These are phyloP conservation scores for Lepidostoma basale DNA, from an alignment of 1,140 invertebrate species.

Conservation along the genomic window DNA sequence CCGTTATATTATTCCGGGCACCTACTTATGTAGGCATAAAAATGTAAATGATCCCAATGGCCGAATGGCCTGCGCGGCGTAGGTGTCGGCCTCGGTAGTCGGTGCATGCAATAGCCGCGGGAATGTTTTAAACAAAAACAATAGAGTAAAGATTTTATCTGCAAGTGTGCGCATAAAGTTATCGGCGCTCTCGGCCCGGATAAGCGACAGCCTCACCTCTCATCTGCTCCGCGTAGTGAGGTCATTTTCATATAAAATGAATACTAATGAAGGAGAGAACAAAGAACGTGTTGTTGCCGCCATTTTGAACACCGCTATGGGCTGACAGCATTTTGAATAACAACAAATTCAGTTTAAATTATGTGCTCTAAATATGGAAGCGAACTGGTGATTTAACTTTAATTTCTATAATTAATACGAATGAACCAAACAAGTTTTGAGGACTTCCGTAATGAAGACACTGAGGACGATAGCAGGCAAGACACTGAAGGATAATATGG, in stretches of 20 bases:
- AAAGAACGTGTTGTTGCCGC: slow-evolving; percentile 3
- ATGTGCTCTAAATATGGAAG: no score
- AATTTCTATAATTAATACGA: no score
- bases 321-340: neutral
- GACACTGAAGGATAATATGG: no score
- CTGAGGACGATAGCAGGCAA: no score
- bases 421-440: neutral
- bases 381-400: no score
- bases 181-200: slow-evolving; percentile 6
- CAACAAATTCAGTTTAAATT: no score
- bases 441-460: no score
- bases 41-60: neutral
- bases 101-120: neutral
- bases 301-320: neutral
- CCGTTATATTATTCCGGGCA: no score
- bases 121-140: slow-evolving; percentile 26
- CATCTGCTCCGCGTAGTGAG: slow-evolving; percentile 7
- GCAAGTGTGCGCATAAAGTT: slow-evolving; percentile 4
- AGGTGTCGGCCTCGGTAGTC: neutral
- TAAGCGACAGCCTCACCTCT: slow-evolving; percentile 9
- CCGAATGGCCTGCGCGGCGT: neutral
- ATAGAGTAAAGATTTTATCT: slow-evolving; percentile 30
- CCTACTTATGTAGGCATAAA: neutral
- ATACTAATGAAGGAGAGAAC: slow-evolving; percentile 24
- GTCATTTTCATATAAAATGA: slow-evolving; percentile 26